phyloP scores from a whole-genome alignment of 2,797 vertebrate genomes.

The Coccyzus lansbergi region DNA sequence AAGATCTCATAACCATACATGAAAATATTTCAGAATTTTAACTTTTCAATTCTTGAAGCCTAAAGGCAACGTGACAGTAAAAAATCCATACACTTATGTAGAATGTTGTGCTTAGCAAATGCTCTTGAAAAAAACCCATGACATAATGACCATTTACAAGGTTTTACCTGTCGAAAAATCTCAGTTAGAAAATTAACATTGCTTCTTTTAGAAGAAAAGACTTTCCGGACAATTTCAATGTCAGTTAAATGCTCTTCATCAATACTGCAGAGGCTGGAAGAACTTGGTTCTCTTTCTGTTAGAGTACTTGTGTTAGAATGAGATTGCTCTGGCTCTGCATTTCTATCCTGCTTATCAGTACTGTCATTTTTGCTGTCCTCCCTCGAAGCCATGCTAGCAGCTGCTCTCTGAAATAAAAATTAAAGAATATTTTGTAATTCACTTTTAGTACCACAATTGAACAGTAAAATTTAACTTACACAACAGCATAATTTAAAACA shows the following conservation, averaged over 20 bases:
- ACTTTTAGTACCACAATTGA: not conserved
- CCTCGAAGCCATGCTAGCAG: conserved; percentile 91
- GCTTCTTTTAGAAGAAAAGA: conserved; percentile 92
- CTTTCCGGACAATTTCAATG: conserved; percentile 88
- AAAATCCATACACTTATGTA: not conserved
- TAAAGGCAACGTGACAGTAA: not conserved
- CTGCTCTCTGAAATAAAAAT: conserved; percentile 86
- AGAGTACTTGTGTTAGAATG: conserved; percentile 98
- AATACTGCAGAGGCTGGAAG: conserved; percentile 97
- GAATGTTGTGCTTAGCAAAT: not conserved
- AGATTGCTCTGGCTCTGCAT: conserved; percentile 89
- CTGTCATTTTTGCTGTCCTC: conserved; percentile 84
- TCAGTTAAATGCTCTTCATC: conserved; percentile 94
- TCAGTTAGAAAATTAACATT: conserved; percentile 98
- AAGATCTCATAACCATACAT: not conserved
- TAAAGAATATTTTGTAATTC: not conserved
- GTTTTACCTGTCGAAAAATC: conserved; percentile 95
- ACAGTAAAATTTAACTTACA: not conserved
- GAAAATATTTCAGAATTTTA: not conserved
- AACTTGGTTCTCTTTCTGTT: conserved; percentile 96
- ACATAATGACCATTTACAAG: not conserved
- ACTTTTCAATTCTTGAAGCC: not conserved
- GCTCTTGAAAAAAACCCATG: not conserved
- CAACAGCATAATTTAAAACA: not conserved
- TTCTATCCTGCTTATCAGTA: conserved; percentile 80